Evolutionary conservation across 2,888 invertebrate genomes (phyloP), one percentile per base, ranked within the genome.

Genomic region (Amiota minor): DNA sequence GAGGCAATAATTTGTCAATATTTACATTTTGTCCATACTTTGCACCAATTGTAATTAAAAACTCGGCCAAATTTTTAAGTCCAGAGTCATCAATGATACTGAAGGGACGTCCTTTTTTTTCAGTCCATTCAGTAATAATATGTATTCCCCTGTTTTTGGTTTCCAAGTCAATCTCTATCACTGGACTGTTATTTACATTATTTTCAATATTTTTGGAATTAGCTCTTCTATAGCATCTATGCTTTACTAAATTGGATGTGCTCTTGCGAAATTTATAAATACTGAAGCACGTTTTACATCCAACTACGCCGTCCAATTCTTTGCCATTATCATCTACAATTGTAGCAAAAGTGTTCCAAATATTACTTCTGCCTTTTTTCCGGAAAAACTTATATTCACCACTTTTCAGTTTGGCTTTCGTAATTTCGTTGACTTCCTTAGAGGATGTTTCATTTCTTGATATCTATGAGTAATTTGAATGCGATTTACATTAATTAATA

Each of bases 1-100:
- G 75, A 35, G 77, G 77, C 59, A 77, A 35, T 45, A 77, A 75
- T 47, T 72, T 69, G 20, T 75, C 74, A 23, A 78, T 73, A 62
- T 75, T 74, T 53, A 78, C 64, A 75, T 77, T 72, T 76, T 16
- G 69, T 53, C 77, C 77, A 64, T 68, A 75, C 62, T 74, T 76
- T 55, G 71, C 74, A 67, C 76, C 76, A 61, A 76, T 53, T 53
- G 67, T 72, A 71, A 77, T 65, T 61, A 78, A 72, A 65, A 74
- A 74, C 56, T 77, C 67, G 20, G 68, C 64, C 35, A 74, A 72
- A 68, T 78, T 74, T 72, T 47, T 70, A 64, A 74, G 61, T 59
- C 78, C 75, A 70, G 61, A 49, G 68, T 78, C 76, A 55, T 72
- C 71, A 45, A 77, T 72, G 53, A 77, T 72, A 67, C 56, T 67